Evolutionary conservation across 2,888 invertebrate genomes (phyloP), one percentile per base, ranked within the genome.

Genomic region (Conomelus anceps): DNA sequence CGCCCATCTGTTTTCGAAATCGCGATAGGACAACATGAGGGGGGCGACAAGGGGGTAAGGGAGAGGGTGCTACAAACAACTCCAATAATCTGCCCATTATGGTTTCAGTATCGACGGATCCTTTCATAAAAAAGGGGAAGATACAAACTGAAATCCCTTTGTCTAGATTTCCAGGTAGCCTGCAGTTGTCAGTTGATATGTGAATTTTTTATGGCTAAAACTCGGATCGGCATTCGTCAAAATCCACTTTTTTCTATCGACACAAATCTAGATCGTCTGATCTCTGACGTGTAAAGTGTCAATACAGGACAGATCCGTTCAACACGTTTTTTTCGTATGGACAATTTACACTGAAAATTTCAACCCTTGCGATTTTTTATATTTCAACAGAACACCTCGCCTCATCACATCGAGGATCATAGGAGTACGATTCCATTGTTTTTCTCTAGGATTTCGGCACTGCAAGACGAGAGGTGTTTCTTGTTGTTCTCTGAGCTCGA

Each of bases 11-110:
- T 63, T 63, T 63, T 63, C 63, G 63, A 63, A n/a, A 63, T 63
- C 63, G n/a, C n/a, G n/a, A 63, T 63, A 63, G 63, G 63, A 63
- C 63, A 63, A 63, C 63, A n/a, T 3, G 86, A 7, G 86, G 23
- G 86, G 86, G 86, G 23, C 23, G 7, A 23, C 22, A 86, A 23
- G 23, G 86, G 86, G 86, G 86, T n/a, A 34, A 1, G 20, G n/a
- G n/a, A 63, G n/a, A n/a, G 63, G 63, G 63, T 63, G 63, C 20
- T n/a, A n/a, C 63, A 63, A 63, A 63, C 63, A 63, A n/a, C 63
- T 63, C 24, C 86, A 86, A 29, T 86, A 86, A 86, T 86, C 86
- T 86, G 26, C 26, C 86, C 29, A 86, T 86, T 86, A 86, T 86
- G 86, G 86, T 86, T 86, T 86, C 24, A 23, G 86, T 86, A 86